Evolutionary conservation across 2,888 invertebrate species (phyloP).

Genomic region (Desoria tigrina): DNA sequence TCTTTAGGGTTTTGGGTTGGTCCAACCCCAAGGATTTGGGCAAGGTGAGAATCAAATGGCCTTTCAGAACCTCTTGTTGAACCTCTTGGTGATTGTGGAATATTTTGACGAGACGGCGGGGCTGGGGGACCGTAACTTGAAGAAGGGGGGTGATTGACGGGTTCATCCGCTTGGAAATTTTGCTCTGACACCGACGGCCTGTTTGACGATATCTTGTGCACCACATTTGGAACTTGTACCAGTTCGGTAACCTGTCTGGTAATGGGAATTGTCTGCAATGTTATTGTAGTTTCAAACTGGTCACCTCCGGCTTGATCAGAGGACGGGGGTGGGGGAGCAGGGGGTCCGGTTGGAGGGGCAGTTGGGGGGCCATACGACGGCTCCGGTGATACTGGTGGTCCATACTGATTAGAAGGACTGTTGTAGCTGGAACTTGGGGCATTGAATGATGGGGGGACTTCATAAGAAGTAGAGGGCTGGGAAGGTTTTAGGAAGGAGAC

Average conservation of each 20-base stretch:
- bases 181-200: constrained; percentile 13
- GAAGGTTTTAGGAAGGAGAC: constrained; percentile 23
- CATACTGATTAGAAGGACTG: constrained; percentile 22
- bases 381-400: constrained; percentile 23
- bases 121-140: constrained; percentile 22
- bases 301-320: constrained; percentile 25
- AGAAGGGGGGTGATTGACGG: constrained; percentile 12
- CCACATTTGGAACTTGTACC: constrained; percentile 44
- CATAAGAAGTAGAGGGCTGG: constrained; percentile 23
- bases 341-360: constrained; percentile 18
- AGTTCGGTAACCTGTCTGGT: constrained; percentile 46
- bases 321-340: constrained; percentile 21
- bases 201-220: constrained; percentile 39
- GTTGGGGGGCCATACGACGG: constrained; percentile 8
- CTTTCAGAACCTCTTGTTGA: not conserved
- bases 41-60: constrained; percentile 14
- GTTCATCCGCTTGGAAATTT: constrained; percentile 9
- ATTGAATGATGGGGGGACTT: constrained; percentile 29
- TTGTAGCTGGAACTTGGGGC: constrained; percentile 26
- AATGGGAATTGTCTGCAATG: constrained; percentile 43
- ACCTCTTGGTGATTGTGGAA: not conserved
- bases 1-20: not conserved
- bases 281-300: constrained; percentile 39
- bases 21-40: constrained; percentile 6
- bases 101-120: constrained; percentile 16